Evolutionary conservation across 2,888 invertebrate genomes (phyloP), one percentile per base, ranked within the genome.

Genomic region (Nymphalis polychloros): DNA sequence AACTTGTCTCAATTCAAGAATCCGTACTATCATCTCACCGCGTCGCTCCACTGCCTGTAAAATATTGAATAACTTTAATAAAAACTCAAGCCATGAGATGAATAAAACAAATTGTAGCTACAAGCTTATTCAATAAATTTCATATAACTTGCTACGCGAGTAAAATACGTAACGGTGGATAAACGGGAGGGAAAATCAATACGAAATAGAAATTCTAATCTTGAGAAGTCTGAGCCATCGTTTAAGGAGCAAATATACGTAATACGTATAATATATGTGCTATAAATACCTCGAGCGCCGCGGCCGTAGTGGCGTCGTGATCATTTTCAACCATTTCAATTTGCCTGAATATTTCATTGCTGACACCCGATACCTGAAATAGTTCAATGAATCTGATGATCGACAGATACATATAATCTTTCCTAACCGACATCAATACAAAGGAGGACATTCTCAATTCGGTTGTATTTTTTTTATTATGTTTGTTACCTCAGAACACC

Each of bases 261-360:
- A 19, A 50, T 48, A 52, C 10, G 3, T 55, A 17, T 53, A 17
- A 53, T 53, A 27, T 27, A 31, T 16, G 16, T 31, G 17, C 2
- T 55, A 41, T 61, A 67, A 19, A 61, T 83, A 95, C 95, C 94
- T 97, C 97, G 91, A 98, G 94, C 77, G 97, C 97, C 79, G 97
- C 97, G 75, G 98, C 97, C 77, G 97, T 97, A 80, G 97, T 97
- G 77, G 97, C 96, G 90, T 98, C 97, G 92, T 97, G 97, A 92
- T 98, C 98, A 92, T 98, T 98, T 93, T 98, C 98, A 79, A 98
- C 97, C 84, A 97, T 97, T 94, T 98, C 98, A 95, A 98, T 97
- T 95, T 98, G 98, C 83, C 97, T 96, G 94, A 98, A 98, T 91
- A 98, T 98, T 94, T 98, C 98, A 86, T 97, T 97, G 90, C 97